Evolutionary conservation across 2,888 invertebrate genomes (phyloP), one percentile per base, ranked within the genome.

Genomic region (Cyrtodaria siliqua): DNA sequence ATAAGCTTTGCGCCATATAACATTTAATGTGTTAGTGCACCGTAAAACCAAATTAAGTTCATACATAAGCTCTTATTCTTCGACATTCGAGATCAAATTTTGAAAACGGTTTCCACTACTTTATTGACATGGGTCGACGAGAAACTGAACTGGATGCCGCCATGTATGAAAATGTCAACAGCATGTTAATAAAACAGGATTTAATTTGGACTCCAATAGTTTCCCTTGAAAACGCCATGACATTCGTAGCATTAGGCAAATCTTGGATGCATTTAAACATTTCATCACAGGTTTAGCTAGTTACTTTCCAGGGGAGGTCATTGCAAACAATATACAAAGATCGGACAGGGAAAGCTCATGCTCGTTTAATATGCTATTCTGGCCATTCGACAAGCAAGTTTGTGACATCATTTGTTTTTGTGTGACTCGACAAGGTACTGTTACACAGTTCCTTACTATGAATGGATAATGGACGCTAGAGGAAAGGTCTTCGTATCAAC

Each of bases 341-440:
- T n/a, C n/a, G n/a, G n/a, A n/a, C n/a, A n/a, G n/a, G n/a, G 52
- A 67, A 20, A 62, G 61, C 44, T n/a, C 42, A 4, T 74, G 73
- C 29, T 20, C n/a, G 12, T 67, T 67, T 40, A 61, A 71, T 24
- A 57, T 76, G 56, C 70, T 67, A 38, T 76, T 47, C 50, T 77
- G 76, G 76, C 76, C 76, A 12, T 77, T 67, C 49, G 76, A 77
- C 33, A 57, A 67, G 56, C 76, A 77, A 18, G 29, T 62, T 9
- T 77, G 76, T 59, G 42, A 61, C 1, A 18, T 77, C 9, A 2
- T 8, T 1, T 40, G n/a, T 71, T 2, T 52, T 67, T 8, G 27
- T 62, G 1, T 59, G 1, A 8, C n/a, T 1, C 2, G 26, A 26
- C 4, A 40, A 60, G 16, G n/a, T 68, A 4, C 42, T 40, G 6